Evolutionary conservation across 37 sponge, comb jelly and placozoan species (phyloP), one percentile per base, ranked within the genome.

Genomic region (Halisarca cf. caerulea): DNA sequence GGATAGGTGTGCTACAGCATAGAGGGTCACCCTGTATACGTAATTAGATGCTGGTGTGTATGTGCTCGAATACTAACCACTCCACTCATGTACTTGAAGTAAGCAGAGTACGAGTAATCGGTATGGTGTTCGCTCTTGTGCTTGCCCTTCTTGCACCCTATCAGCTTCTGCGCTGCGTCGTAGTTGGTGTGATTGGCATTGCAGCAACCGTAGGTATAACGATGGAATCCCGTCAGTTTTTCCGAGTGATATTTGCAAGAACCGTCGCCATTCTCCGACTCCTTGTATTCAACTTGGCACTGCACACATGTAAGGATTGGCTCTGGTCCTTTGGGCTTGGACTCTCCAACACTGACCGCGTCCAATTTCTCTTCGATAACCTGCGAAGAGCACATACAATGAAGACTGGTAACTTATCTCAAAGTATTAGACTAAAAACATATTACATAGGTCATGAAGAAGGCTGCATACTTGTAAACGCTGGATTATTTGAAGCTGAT

Each of bases 301-400:
- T 91, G 91, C 14, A 91, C 88, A 51, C 91, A 91, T 5, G 91
- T 91, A 1, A 91, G 88, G 15, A 91, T 84, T 17, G 91, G 79
- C 85, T 91, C 91, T 17, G 91, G 91, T 62, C 53, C 88, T 18
- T 36, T 44, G 17, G 88, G 88, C 40, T 82, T 82, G n/a, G 54
- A 36, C 15, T 20, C 41, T 41, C 53, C 80, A 7, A 60, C 73
- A 36, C 33, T 23, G 15, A 55, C 77, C 3, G 40, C 82, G 45
- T 81, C 90, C 78, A 89, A 20, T 70, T 82, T 72, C 0, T 83
- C 77, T 39, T 90, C 87, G 51, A 47, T 47, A 47, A 11, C 51
- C 51, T 47, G 51, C 6, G 11, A 11, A 14, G 51, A 47, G 51
- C 9, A 14, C 11, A 47, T n/a, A n/a, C n/a, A n/a, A n/a, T n/a